Evolutionary conservation across 1,140 invertebrate genomes (phyloP), one percentile per base, ranked within the genome.

Genomic region (Thaumetopoea pityocampa): DNA sequence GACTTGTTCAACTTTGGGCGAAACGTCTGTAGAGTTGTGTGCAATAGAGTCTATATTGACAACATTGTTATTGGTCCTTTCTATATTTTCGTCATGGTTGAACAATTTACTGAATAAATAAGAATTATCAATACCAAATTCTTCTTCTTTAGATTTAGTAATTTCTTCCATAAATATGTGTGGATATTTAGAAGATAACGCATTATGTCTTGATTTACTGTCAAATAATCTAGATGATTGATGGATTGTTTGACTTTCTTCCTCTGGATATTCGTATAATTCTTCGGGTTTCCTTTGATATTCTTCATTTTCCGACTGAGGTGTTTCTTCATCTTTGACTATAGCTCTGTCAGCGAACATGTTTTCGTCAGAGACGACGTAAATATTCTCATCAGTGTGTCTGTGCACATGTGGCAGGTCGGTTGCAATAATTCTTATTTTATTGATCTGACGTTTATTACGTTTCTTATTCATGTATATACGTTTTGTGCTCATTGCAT

Each of bases 181-280:
- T n/a, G 78, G 78, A 23, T 82, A 82, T 63, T 70, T 72, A 4
- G 70, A 66, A 70, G 76, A 71, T 7, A 74, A 35, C 6, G 20
- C 22, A 33, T 61, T 66, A 14, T 59, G 56, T 43, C 65, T 45
- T 5, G 49, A 37, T 33, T 36, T 48, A n/a, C 36, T 36, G 8
- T 48, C 41, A 26, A 69, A 73, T 12, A 49, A 12, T 30, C 56
- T 66, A 17, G 51, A 56, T 2, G 28, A 26, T 20, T 26, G 34
- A 4, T 43, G 28, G n/a, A 22, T 33, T 40, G n/a, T 7, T n/a
- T n/a, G n/a, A n/a, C n/a, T 34, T 26, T 53, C 35, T 32, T 32
- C 52, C 12, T 50, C 5, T 32, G 42, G 4, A 55, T 47, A 4
- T 59, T 55, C 14, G 51, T 37, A 2, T 54, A 41, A n/a, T 59